phyloP scores from a whole-genome alignment of 1,140 invertebrate species.

The Coboldia fuscipes region DNA sequence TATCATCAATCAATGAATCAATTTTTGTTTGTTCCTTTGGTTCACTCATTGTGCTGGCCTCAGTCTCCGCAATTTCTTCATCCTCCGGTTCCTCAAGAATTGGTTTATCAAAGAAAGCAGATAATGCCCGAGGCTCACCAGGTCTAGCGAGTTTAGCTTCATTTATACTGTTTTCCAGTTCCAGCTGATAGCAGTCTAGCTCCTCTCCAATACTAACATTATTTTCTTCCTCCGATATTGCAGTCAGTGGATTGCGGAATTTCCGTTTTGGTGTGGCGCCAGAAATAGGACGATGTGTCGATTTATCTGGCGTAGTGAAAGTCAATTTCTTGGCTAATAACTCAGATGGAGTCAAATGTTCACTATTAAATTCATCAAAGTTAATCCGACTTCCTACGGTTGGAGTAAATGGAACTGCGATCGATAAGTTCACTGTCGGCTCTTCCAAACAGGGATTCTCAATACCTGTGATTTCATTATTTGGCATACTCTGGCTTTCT shows the following conservation, averaged over 20 bases:
- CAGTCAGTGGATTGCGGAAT: constrained; percentile 8
- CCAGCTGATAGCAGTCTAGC: constrained; percentile 18
- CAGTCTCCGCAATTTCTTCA: no score
- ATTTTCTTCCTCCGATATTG: constrained; percentile 15
- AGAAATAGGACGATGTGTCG: neutral
- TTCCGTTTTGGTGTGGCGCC: neutral
- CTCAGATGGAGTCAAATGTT: constrained; percentile 12
- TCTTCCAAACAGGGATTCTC: constrained; percentile 11
- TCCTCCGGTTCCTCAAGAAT: no score
- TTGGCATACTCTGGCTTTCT: no score
- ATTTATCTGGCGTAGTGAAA: constrained; percentile 9
- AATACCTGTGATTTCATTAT: constrained; percentile 6
- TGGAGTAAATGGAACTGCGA: constrained; percentile 16
- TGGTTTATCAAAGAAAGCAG: no score
- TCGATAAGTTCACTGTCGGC: constrained; percentile 10
- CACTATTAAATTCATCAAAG: constrained; percentile 11
- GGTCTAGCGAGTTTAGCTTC: constrained; percentile 15
- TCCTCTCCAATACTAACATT: constrained; percentile 19
- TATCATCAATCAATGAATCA: neutral
- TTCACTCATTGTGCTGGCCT: neutral
- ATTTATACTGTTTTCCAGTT: constrained; percentile 21
- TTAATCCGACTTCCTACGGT: constrained; percentile 18
- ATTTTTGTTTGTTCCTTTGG: neutral
- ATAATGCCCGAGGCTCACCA: no score
- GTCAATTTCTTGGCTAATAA: constrained; percentile 16